These are phyloP conservation scores for Parazoanthus swiftii DNA, from an alignment of 92 coral and sea anemone genomes.

Conservation along the genomic window DNA sequence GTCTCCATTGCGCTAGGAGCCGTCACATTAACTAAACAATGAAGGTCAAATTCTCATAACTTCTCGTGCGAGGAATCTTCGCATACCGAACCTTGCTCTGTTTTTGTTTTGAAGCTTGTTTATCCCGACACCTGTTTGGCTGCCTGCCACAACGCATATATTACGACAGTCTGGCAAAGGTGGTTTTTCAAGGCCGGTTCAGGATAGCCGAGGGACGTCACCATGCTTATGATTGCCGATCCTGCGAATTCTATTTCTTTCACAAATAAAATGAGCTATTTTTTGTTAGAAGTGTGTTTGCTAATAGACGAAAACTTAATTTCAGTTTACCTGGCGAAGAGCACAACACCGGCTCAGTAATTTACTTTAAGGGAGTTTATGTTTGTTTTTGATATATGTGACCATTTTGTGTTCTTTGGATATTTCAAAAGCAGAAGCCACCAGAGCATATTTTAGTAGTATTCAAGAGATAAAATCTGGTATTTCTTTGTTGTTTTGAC, in stretches of 20 bases:
- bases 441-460: background rate
- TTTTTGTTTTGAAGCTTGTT: constrained; percentile 5
- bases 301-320: background rate
- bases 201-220: background rate
- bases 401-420: background rate
- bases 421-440: background rate
- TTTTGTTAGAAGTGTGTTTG: background rate
- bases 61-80: background rate
- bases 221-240: background rate
- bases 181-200: background rate
- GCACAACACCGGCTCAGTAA: background rate
- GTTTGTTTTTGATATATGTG: background rate
- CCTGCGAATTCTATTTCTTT: no score
- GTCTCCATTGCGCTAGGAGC: constrained; percentile 31
- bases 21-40: constrained; percentile 12
- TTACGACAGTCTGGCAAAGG: background rate
- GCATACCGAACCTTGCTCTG: background rate
- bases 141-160: constrained; percentile 4
- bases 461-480: background rate
- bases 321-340: background rate
- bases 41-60: background rate
- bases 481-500: background rate
- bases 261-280: background rate
- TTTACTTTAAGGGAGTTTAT: background rate
- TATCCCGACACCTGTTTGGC: constrained; percentile 25